A percentile compares a stretch with the other conserved stretches of the same genome.
Evolutionary conservation across 2,797 vertebrate species (phyloP).

Genomic region (Lagorchestes hirsutus): DNA sequence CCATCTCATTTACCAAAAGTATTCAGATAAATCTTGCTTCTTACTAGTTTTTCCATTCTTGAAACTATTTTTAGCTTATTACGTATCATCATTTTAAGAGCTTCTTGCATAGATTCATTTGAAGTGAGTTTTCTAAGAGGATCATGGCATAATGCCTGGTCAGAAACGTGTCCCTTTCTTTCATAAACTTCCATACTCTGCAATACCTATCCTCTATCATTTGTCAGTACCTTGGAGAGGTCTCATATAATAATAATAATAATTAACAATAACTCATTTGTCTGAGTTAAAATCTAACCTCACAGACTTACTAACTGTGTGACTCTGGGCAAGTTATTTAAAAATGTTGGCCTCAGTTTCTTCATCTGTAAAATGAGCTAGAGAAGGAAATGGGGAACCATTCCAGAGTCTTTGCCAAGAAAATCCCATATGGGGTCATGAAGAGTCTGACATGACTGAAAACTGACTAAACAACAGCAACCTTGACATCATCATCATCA

Average conservation of each 20-base stretch:
- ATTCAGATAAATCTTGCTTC: background rate
- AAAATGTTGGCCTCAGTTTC: background rate
- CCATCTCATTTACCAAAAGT: background rate
- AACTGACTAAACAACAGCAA: background rate
- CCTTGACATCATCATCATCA: too few relatives aligned
- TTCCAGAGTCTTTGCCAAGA: background rate
- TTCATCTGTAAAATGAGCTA: background rate
- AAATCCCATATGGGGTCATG: background rate
- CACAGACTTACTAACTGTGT: background rate
- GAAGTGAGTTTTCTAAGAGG: background rate
- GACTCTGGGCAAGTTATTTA: background rate
- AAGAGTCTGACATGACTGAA: background rate
- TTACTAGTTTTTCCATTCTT: background rate
- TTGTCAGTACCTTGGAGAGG: background rate
- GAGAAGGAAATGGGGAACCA: background rate
- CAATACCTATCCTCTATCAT: background rate
- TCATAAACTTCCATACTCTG: background rate
- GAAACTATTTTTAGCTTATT: background rate
- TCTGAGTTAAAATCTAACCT: background rate
- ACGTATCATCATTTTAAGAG: background rate
- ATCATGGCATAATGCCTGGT: background rate
- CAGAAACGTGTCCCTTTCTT: background rate
- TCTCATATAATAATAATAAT: background rate
- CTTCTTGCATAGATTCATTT: background rate
- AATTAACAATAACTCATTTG: background rate